Conservation (phyloP, 92 coral and sea anemone species). For the Nematostella vectensis region DNA sequence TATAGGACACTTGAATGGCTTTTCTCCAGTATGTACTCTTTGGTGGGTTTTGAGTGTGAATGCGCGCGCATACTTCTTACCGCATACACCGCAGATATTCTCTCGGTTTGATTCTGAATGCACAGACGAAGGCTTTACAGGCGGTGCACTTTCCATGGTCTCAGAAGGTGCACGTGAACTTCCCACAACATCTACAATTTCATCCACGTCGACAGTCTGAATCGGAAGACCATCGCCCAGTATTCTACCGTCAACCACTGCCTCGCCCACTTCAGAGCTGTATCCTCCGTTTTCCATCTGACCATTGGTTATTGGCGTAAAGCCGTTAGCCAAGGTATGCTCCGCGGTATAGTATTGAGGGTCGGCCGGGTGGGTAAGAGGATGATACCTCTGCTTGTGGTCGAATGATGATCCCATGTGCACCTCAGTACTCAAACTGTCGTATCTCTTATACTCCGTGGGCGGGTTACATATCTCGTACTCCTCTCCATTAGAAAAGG, state of each 20-base stretch:
- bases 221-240: background rate
- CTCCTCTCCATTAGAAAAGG: background rate
- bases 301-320: too few species aligned
- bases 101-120: background rate
- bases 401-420: background rate
- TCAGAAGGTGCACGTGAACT: too few species aligned
- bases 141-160: background rate
- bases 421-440: background rate
- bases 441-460: background rate
- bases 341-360: background rate
- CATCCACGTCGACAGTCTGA: background rate
- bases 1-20: slow-evolving; percentile 54
- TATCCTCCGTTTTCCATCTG: background rate
- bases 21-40: slow-evolving; percentile 60
- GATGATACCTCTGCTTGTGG: background rate
- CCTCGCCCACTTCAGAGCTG: background rate
- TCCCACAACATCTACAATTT: background rate
- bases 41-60: slow-evolving; percentile 47
- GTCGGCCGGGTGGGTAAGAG: background rate
- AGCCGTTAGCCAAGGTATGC: background rate
- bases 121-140: background rate
- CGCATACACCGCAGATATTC: slow-evolving; percentile 32
- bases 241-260: background rate
- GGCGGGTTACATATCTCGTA: background rate
- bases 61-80: slow-evolving; percentile 50